Conservation (phyloP, 2,888 invertebrate species). For the Chrysolina americana region DNA sequence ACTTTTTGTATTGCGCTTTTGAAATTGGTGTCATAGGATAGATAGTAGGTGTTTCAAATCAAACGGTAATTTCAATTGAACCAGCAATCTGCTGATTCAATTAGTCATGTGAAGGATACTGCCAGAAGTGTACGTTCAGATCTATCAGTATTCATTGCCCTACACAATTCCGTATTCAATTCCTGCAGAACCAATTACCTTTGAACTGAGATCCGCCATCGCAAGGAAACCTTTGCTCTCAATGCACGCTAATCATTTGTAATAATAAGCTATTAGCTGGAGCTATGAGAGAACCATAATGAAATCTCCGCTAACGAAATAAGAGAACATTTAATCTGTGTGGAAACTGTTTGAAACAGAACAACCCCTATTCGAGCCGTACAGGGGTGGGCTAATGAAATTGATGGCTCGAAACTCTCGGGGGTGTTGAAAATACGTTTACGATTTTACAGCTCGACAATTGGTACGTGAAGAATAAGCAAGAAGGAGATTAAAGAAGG, state of each 20-base stretch:
- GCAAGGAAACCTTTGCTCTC: background rate
- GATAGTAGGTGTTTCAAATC: too few species aligned
- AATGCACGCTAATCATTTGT: background rate
- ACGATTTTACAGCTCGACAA: background rate
- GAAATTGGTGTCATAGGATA: too few species aligned
- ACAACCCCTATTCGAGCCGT: conserved; percentile 22
- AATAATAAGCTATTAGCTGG: background rate
- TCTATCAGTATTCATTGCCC: background rate
- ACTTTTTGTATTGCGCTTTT: too few species aligned
- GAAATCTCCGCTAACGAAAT: conserved; percentile 24
- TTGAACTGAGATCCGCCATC: background rate
- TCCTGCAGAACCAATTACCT: background rate
- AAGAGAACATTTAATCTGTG: conserved; percentile 37
- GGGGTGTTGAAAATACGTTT: background rate
- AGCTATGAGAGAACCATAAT: conserved; percentile 1
- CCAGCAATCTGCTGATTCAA: too few species aligned
- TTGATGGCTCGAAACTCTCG: background rate
- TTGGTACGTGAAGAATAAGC: background rate
- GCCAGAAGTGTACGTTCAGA: background rate
- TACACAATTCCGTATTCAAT: background rate
- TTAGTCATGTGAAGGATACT: too few species aligned
- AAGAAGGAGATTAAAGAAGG: background rate
- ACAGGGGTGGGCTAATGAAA: conserved; percentile 23
- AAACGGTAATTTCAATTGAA: too few species aligned
- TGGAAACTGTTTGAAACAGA: conserved; percentile 21